Evolutionary conservation across 2,797 vertebrate genomes (phyloP), one percentile per base, ranked within the genome.

Genomic region (Synanceia verrucosa): DNA sequence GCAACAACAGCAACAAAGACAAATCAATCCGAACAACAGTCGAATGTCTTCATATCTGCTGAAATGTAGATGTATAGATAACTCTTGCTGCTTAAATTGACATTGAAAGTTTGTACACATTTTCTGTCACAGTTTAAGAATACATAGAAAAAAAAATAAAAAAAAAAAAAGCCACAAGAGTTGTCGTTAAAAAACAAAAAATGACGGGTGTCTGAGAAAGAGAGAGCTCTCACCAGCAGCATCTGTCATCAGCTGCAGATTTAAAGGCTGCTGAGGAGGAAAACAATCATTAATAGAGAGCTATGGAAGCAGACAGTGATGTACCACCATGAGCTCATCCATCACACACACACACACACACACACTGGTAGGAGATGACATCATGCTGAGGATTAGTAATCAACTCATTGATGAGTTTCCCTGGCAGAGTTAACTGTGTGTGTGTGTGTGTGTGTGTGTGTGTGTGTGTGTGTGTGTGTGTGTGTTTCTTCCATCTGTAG

Each of bases 231-330:
- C 34, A 37, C 13, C 36, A 16, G 14, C 36, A 44, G 34, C 2
- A 2, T 39, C 66, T 71, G 59, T 78, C 55, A 67, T 73, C 63
- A 37, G 53, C 48, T 44, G 70, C 13, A 48, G 70, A 78, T 74
- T 78, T 71, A 72, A 53, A 68, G 8, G 50, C 66, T 57, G 77
- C 39, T 5, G 26, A 37, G 28, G 6, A 37, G 37, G 36, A 72
- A 70, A 65, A 66, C 31, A 1, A 14, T 24, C 33, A 10, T 56
- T 58, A 61, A 39, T n/a, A 9, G 47, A 16, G 39, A 74, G 53
- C 28, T 1, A 5, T 18, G 13, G 52, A 61, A 55, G 3, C 57
- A 41, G 44, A 65, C 59, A 56, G 59, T 18, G 31, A 70, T 46
- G 21, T 10, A 46, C 6, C 55, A 46, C 46, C 24, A 36, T 67